These are phyloP conservation scores for Druon quercuslanigerum DNA, from an alignment of 1,140 invertebrate species.

Conservation along the genomic window DNA sequence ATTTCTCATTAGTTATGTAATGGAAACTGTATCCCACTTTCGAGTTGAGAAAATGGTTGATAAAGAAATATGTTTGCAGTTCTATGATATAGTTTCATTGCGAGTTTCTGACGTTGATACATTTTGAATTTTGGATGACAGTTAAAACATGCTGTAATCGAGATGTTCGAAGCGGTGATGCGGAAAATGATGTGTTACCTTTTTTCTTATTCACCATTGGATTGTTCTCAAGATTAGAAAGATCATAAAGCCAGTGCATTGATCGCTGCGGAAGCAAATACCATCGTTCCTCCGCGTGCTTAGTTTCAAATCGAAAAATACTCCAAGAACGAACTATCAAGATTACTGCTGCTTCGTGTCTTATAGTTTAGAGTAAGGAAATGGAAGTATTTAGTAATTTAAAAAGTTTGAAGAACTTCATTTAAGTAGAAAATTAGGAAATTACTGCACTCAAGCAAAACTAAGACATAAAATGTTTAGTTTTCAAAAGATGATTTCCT, in stretches of 20 bases:
- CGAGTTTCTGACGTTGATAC: slow-evolving; percentile 4
- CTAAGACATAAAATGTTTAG: too few species aligned
- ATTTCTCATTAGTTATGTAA: slow-evolving; percentile 21
- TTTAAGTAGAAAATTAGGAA: too few species aligned
- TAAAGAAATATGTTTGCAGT: slow-evolving; percentile 3
- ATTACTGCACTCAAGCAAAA: too few species aligned
- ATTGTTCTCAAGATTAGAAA: slow-evolving; percentile 31
- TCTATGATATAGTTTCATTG: neutral
- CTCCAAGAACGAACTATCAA: slow-evolving; percentile 28
- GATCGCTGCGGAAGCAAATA: slow-evolving; percentile 2
- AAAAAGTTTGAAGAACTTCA: neutral
- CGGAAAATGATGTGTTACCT: slow-evolving; percentile 28
- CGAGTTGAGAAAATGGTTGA: too few species aligned
- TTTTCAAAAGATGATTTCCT: too few species aligned
- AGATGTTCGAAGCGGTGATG: slow-evolving; percentile 24
- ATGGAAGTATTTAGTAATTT: neutral
- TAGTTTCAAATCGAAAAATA: slow-evolving; percentile 5
- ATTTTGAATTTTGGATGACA: slow-evolving; percentile 2
- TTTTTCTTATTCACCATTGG: slow-evolving; percentile 23
- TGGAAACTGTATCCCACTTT: neutral
- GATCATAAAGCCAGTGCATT: slow-evolving; percentile 3
- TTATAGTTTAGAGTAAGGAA: neutral
- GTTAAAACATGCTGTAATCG: slow-evolving; percentile 26
- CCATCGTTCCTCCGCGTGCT: slow-evolving; percentile 15
- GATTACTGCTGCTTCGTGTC: slow-evolving; percentile 22